Evolutionary conservation across 2,888 invertebrate genomes (phyloP).

Genomic region (Lochmaea crataegi): DNA sequence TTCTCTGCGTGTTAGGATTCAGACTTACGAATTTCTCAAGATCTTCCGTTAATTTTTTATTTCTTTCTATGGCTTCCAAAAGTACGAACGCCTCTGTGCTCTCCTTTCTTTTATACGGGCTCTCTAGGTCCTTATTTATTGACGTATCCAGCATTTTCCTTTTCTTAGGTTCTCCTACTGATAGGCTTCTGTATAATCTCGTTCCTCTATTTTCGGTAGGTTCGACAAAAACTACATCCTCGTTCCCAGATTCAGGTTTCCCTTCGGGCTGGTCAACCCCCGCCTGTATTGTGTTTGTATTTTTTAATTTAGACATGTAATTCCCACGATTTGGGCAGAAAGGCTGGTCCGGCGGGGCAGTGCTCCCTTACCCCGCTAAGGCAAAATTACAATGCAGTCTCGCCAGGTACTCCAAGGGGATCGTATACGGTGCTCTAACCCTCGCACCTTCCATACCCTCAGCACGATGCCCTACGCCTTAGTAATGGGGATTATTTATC

Average conservation of each 20-base stretch:
- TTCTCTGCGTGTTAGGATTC: constrained; percentile 9
- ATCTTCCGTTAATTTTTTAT: constrained; percentile 3
- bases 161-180: constrained; percentile 6
- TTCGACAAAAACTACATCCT: neutral
- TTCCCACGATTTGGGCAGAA: too few relatives aligned
- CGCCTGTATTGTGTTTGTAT: neutral
- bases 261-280: constrained; percentile 7
- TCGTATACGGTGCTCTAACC: too few relatives aligned
- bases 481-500: too few relatives aligned
- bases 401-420: too few relatives aligned
- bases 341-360: too few relatives aligned
- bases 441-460: too few relatives aligned
- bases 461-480: too few relatives aligned
- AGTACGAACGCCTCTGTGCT: constrained; percentile 8
- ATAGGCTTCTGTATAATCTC: constrained; percentile 8
- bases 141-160: constrained; percentile 8
- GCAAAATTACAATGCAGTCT: too few relatives aligned
- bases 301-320: neutral
- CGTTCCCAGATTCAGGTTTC: constrained; percentile 4
- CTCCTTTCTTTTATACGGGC: constrained; percentile 18
- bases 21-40: neutral
- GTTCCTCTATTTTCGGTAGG: neutral
- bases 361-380: too few relatives aligned
- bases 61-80: constrained; percentile 9
- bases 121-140: constrained; percentile 2